A percentile compares a stretch with the other conserved stretches of the same genome.
These are phyloP conservation scores for Thalpophila matura DNA, from an alignment of 2,888 invertebrate genomes.

Conservation along the genomic window DNA sequence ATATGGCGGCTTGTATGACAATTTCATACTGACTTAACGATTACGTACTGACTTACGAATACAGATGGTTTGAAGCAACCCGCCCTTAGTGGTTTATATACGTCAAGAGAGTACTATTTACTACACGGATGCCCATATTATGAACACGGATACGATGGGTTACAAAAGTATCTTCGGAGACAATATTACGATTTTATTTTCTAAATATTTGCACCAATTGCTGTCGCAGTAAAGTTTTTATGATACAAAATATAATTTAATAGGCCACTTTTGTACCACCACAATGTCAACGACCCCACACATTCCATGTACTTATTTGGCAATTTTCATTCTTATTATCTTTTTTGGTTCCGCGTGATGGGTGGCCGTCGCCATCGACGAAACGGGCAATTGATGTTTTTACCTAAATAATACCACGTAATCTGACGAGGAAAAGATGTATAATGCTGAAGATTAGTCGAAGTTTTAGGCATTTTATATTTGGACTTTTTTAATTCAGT, in stretches of 20 bases:
- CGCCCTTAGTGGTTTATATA: slow-evolving; percentile 30
- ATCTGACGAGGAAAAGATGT: slow-evolving; percentile 3
- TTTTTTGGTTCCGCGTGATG: slow-evolving; percentile 36
- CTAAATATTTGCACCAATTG: neutral
- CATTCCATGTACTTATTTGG: slow-evolving; percentile 29
- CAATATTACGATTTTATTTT: neutral
- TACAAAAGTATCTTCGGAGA: neutral
- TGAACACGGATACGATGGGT: slow-evolving; percentile 12
- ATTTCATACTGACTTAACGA: no score
- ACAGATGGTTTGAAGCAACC: no score
- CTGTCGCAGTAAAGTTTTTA: slow-evolving; percentile 12
- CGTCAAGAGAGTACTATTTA: slow-evolving; percentile 29
- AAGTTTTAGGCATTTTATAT: neutral
- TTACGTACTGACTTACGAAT: no score
- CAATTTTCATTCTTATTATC: slow-evolving; percentile 18
- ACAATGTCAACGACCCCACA: slow-evolving; percentile 24
- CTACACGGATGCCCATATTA: slow-evolving; percentile 33
- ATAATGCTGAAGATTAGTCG: neutral
- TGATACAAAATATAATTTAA: slow-evolving; percentile 9
- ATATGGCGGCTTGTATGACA: no score
- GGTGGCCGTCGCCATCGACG: slow-evolving; percentile 31
- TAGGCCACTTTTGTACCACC: slow-evolving; percentile 9
- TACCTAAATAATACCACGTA: slow-evolving; percentile 12
- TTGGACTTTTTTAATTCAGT: neutral
- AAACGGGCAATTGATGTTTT: slow-evolving; percentile 7